These are phyloP conservation scores for Gadopsis marmoratus DNA, from an alignment of 2,797 vertebrate genomes.

Conservation along the genomic window DNA sequence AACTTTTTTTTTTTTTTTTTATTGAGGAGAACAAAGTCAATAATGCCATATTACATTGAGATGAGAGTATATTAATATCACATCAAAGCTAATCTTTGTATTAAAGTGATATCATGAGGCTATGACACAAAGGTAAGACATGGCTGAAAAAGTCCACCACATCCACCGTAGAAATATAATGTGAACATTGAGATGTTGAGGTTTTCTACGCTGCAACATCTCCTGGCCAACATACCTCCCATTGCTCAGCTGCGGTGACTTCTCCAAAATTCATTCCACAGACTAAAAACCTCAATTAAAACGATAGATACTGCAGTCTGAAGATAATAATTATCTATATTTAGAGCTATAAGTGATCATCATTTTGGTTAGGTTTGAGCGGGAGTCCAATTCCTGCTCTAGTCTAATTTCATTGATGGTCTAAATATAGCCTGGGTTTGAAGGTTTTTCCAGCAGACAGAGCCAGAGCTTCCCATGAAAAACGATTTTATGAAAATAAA, in stretches of 20 bases:
- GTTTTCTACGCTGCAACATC: slow-evolving; percentile 64
- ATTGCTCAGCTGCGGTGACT: slow-evolving; percentile 73
- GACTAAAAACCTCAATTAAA: slow-evolving; percentile 74
- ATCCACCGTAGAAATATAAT: slow-evolving; percentile 60
- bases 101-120: slow-evolving; percentile 14
- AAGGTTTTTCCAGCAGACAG: slow-evolving; percentile 56
- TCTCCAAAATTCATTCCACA: slow-evolving; percentile 68
- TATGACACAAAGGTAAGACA: slow-evolving; percentile 31
- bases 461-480: slow-evolving; percentile 63
- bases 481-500: slow-evolving; percentile 63
- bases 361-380: slow-evolving; percentile 75
- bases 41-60: slow-evolving; percentile 36
- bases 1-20: slow-evolving; percentile 19
- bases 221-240: slow-evolving; percentile 68
- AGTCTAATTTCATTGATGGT: slow-evolving; percentile 74
- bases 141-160: slow-evolving; percentile 44
- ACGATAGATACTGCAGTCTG: slow-evolving; percentile 71
- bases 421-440: slow-evolving; percentile 76
- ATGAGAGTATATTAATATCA: slow-evolving; percentile 16
- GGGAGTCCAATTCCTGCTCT: slow-evolving; percentile 63
- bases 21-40: slow-evolving; percentile 19
- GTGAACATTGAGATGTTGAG: slow-evolving; percentile 67
- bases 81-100: slow-evolving; percentile 6
- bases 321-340: slow-evolving; percentile 78
- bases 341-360: slow-evolving; percentile 77